A percentile compares a stretch with the other conserved stretches of the same genome.
phyloP scores from a whole-genome alignment of 2,888 invertebrate species.

The Platerodrilus igneus region DNA sequence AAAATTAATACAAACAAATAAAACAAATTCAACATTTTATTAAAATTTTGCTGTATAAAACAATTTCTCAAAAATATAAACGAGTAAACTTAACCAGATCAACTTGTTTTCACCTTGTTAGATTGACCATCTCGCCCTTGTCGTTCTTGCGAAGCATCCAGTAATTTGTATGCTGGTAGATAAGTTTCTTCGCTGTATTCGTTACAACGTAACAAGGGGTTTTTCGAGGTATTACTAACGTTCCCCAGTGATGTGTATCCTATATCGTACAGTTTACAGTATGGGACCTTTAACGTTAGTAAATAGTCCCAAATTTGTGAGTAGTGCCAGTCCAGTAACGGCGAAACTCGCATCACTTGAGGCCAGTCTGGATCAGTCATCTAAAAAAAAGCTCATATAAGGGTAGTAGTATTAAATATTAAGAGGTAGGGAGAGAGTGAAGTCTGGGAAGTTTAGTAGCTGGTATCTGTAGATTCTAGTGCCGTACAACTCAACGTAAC shows the following conservation, averaged over 20 bases:
- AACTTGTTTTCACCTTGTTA: conserved; percentile 12
- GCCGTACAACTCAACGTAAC: no score
- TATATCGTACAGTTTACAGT: conserved; percentile 84
- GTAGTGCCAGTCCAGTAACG: conserved; percentile 89
- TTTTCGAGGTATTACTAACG: conserved; percentile 71
- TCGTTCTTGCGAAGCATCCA: conserved; percentile 59
- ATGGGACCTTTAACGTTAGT: conserved; percentile 71
- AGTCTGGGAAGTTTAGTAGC: no score
- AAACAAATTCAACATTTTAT: no score
- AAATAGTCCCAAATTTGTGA: conserved; percentile 89
- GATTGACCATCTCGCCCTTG: conserved; percentile 47
- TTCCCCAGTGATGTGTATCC: conserved; percentile 92
- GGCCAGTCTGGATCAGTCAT: conserved; percentile 91
- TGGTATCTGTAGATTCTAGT: no score
- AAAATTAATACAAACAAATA: no score
- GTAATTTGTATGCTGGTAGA: conserved; percentile 68
- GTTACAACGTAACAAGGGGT: conserved; percentile 61
- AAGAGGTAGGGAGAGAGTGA: no score
- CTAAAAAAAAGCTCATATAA: conserved; percentile 45
- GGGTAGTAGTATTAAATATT: not conserved
- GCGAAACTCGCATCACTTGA: conserved; percentile 79
- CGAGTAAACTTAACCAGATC: no score
- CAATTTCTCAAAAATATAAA: no score
- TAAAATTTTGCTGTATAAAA: no score
- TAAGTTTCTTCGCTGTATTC: conserved; percentile 52